Percentiles rank a stretch among this genome's conserved stretches.
These are phyloP conservation scores for Drosophila punjabiensis DNA, from an alignment of 1,140 invertebrate genomes.

Conservation along the genomic window DNA sequence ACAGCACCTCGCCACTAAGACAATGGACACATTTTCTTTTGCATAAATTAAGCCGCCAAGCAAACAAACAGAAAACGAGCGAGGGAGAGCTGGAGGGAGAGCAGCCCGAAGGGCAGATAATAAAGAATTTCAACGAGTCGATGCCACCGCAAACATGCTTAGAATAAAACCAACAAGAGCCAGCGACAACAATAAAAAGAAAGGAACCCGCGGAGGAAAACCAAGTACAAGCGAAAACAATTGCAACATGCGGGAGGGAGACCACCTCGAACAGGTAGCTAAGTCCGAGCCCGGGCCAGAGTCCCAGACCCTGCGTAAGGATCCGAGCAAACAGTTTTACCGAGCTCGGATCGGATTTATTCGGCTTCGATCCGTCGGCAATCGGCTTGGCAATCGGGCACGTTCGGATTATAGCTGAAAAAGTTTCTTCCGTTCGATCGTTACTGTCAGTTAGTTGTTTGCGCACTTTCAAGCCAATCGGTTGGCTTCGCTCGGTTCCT, in stretches of 20 bases:
- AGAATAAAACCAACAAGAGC: conserved; percentile 69
- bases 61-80: conserved; percentile 42
- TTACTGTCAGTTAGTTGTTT: conserved; percentile 80
- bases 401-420: conserved; percentile 36
- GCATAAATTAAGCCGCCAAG: conserved; percentile 76
- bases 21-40: conserved; percentile 72
- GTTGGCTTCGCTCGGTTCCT: conserved; percentile 51
- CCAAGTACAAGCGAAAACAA: conserved; percentile 39
- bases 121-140: conserved; percentile 57
- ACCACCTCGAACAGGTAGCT: conserved; percentile 47
- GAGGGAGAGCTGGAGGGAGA: not conserved
- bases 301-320: conserved; percentile 27
- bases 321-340: conserved; percentile 40
- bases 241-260: conserved; percentile 59
- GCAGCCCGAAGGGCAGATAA: conserved; percentile 47
- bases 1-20: conserved; percentile 56
- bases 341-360: not conserved
- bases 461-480: conserved; percentile 79
- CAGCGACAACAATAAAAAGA: conserved; percentile 35
- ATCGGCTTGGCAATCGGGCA: conserved; percentile 22
- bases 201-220: conserved; percentile 26
- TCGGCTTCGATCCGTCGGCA: conserved; percentile 4
- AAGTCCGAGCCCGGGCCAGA: not conserved
- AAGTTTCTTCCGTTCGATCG: conserved; percentile 69
- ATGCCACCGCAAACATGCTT: conserved; percentile 72